Evolutionary conservation across 2,113 vertebrate species (phyloP), one percentile per base, ranked within the genome.

Genomic region (Oncorhynchus tshawytscha): DNA sequence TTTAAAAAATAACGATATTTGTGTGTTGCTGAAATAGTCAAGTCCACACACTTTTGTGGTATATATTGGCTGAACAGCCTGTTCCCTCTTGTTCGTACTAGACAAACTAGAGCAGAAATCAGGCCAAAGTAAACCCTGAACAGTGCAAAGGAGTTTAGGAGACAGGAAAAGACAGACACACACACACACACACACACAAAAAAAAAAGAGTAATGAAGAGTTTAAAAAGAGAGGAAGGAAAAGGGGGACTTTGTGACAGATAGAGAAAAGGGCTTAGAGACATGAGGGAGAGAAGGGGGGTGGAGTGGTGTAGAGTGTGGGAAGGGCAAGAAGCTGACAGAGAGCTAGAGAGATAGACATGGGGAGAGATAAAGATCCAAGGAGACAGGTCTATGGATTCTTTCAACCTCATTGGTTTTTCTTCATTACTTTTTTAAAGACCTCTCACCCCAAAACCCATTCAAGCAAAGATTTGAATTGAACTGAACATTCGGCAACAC

Each of bases 21-120:
- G 39, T 9, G 8, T 11, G 39, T 11, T 9, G 9, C 39, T 45
- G 39, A 45, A 45, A 45, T 45, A 11, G 39, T 9, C 39, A 9
- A 45, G 39, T 45, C 39, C 39, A 45, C 39, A 45, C 3, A 11
- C 39, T 45, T 45, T 45, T 45, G 39, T 45, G 9, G 39, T 20
- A 45, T 11, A 11, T 45, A 27, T 69, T 34, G 20, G 3, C 31
- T 69, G 31, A 31, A 70, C 9, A 67, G 71, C 67, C 71, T 71
- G 76, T 22, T 79, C 75, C 67, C 60, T 73, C 80, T 54, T 81
- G 62, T 39, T 77, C 64, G 15, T 54, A 73, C 65, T 24, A 49
- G 71, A 71, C 62, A 48, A 70, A 79, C 34, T 68, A 71, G 70
- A 82, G 82, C 8, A 48, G 3, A 70, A 86, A 78, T 2, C 74